A percentile compares a stretch with the other conserved stretches of the same genome.
Conservation (phyloP, 2,888 invertebrate genomes). For the Oxytorus armatus region DNA sequence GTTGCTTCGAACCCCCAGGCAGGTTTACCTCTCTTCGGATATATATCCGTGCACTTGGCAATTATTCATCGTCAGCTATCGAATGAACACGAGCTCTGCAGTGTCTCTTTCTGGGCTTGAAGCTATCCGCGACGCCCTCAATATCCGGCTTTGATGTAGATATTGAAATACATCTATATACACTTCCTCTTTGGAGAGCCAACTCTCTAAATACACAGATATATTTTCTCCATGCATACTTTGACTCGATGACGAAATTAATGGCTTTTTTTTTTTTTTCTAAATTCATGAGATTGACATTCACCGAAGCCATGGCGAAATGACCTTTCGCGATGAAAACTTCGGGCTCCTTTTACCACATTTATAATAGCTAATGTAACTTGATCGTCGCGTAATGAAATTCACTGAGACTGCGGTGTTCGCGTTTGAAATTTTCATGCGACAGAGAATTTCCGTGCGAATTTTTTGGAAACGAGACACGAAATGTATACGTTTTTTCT, state of each 20-base stretch:
- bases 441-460: background rate
- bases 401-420: no score
- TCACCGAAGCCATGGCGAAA: background rate
- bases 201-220: background rate
- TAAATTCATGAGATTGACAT: no score
- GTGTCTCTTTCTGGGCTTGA: background rate
- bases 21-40: background rate
- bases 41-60: slow-evolving; percentile 16
- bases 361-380: no score
- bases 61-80: slow-evolving; percentile 49
- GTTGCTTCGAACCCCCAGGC: slow-evolving; percentile 23
- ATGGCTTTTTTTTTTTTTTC: no score
- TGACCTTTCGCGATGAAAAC: no score
- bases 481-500: no score
- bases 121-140: slow-evolving; percentile 10
- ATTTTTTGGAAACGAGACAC: slow-evolving; percentile 17
- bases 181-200: no score
- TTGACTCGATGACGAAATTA: no score
- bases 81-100: slow-evolving; percentile 1
- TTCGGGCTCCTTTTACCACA: no score
- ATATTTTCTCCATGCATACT: background rate
- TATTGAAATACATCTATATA: background rate
- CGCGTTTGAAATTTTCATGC: background rate
- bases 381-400: no score
- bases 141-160: slow-evolving; percentile 8